Percentiles rank a stretch among this genome's conserved stretches.
These are phyloP conservation scores for Oophaga sylvatica DNA, from an alignment of 2,797 vertebrate genomes.

Conservation along the genomic window DNA sequence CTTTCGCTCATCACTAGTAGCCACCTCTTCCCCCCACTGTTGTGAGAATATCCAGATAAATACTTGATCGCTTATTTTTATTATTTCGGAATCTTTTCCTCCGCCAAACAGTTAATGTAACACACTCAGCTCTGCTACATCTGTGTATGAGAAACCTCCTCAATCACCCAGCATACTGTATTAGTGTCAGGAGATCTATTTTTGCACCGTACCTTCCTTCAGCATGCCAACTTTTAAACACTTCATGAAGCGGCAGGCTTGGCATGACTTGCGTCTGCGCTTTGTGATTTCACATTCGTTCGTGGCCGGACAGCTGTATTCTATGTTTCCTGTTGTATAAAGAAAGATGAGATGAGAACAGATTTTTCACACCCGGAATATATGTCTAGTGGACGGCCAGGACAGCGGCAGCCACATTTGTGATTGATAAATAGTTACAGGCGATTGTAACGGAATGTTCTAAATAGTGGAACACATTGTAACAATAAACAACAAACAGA, in stretches of 20 bases:
- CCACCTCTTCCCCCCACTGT: no score
- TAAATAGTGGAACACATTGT: no score
- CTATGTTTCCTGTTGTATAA: constrained; percentile 89
- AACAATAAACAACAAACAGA: no score
- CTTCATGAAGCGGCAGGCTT: constrained; percentile 99
- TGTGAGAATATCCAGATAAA: no score
- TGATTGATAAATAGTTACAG: no score
- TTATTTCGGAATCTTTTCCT: background rate
- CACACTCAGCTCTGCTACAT: constrained; percentile 11
- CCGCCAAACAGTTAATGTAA: background rate
- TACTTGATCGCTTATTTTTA: background rate
- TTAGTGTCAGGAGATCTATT: background rate
- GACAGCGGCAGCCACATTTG: background rate
- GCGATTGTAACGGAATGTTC: no score
- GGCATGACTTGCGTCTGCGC: constrained; percentile 98
- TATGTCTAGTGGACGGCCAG: background rate
- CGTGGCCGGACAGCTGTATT: constrained; percentile 98
- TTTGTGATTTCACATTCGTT: constrained; percentile 99
- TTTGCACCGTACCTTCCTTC: constrained; percentile 86
- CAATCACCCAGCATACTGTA: background rate
- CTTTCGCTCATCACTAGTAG: no score
- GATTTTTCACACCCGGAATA: background rate
- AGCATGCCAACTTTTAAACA: constrained; percentile 99
- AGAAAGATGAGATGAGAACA: constrained; percentile 59
- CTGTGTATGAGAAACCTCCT: background rate